These are phyloP conservation scores for Nomada fabriciana DNA, from an alignment of 2,888 invertebrate species.

Conservation along the genomic window DNA sequence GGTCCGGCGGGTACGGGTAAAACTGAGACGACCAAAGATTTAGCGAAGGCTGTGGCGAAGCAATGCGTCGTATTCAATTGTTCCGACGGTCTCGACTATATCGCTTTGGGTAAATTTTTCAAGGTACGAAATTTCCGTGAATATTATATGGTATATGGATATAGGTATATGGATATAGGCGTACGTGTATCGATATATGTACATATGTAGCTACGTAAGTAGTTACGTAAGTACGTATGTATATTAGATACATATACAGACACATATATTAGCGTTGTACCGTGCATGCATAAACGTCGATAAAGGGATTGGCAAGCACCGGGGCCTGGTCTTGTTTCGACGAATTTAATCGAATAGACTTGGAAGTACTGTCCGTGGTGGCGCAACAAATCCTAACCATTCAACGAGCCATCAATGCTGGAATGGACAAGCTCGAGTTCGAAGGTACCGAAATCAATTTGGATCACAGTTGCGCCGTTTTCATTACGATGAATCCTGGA, in stretches of 20 bases:
- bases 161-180: neutral
- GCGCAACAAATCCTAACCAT: conserved; percentile 88
- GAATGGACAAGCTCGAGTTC: conserved; percentile 84
- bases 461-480: conserved; percentile 86
- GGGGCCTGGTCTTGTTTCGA: conserved; percentile 88
- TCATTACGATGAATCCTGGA: conserved; percentile 88
- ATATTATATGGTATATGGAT: too few species aligned
- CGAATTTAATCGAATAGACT: conserved; percentile 87
- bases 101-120: conserved; percentile 88
- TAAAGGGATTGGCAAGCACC: conserved; percentile 85
- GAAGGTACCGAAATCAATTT: conserved; percentile 86
- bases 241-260: too few species aligned
- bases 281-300: too few species aligned
- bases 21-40: conserved; percentile 88
- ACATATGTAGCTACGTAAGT: too few species aligned
- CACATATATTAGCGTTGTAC: too few species aligned
- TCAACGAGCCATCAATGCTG: conserved; percentile 86
- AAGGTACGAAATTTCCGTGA: conserved; percentile 78
- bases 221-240: too few species aligned
- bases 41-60: conserved; percentile 89
- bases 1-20: conserved; percentile 87
- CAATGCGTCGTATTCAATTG: conserved; percentile 90
- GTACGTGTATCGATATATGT: too few species aligned
- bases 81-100: conserved; percentile 88
- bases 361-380: conserved; percentile 87